A percentile compares a stretch with the other conserved stretches of the same genome.
Evolutionary conservation across 2,888 invertebrate genomes (phyloP).

Genomic region (Melieria picta): DNA sequence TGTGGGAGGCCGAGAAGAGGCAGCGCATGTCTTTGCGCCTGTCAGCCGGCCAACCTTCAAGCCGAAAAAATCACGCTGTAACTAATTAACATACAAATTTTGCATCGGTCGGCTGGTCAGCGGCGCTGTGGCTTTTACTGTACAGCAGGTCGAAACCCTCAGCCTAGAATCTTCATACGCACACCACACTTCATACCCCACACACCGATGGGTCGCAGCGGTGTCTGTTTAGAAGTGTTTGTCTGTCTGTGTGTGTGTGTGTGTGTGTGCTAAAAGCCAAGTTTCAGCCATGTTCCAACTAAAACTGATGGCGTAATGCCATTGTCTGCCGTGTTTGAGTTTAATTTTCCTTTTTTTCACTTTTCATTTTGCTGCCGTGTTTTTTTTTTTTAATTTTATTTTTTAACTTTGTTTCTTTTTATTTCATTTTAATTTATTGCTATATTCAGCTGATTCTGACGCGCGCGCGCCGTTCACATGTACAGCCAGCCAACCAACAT

Average conservation of each 20-base stretch:
- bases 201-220: too few species aligned
- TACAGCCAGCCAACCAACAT: too few species aligned
- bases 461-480: conserved; percentile 46
- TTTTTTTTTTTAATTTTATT: not conserved
- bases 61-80: conserved; percentile 55
- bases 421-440: conserved; percentile 59
- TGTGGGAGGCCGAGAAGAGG: conserved; percentile 2
- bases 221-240: too few species aligned
- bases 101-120: conserved; percentile 48
- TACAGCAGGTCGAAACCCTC: too few species aligned
- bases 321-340: not conserved
- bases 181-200: too few species aligned
- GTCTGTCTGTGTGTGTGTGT: too few species aligned
- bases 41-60: conserved; percentile 45
- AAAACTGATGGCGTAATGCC: conserved; percentile 26
- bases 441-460: conserved; percentile 57
- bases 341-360: too few species aligned
- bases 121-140: conserved; percentile 4
- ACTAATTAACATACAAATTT: conserved; percentile 50
- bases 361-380: too few species aligned
- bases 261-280: conserved; percentile 34
- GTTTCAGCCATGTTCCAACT: conserved; percentile 45
- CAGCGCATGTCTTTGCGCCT: conserved; percentile 7
- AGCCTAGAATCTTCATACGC: too few species aligned
- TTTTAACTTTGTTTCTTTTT: conserved; percentile 35